Evolutionary conservation across 2,888 invertebrate genomes (phyloP), one percentile per base, ranked within the genome.

Genomic region (Caenorhabditis sp.): DNA sequence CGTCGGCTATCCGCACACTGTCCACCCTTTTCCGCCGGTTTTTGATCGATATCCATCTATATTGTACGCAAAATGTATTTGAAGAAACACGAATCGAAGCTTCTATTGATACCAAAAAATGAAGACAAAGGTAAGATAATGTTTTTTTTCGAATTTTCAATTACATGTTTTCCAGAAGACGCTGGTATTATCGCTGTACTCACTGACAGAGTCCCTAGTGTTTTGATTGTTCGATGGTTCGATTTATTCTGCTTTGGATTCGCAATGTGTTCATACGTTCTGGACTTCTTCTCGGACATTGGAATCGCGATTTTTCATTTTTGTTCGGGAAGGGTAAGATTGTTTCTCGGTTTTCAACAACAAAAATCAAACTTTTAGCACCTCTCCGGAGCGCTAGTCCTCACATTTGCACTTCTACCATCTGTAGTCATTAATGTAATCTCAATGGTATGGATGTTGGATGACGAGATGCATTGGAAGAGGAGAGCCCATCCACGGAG

Each of bases 191-290:
- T 77, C 0, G 56, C 59, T 35, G 82, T 85, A 10, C 69, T 82
- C 38, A 83, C 87, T 3, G 90, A 90, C 64, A 47, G 85, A 75
- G 80, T 90, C 0, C 90, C 90, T 1, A 66, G 82, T 41, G 77
- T 81, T 4, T 35, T 89, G 4, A 51, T 70, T 35, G 88, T 90
- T 8, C 58, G 84, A 68, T 64, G 69, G 22, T 88, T 88, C 64
- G 90, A 90, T 44, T 26, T 90, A 26, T 74, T 85, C 56, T 90
- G 89, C 69, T 89, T 89, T 75, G 66, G 82, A 26, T 75, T 90
- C 44, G 82, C 88, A 7, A 89, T 90, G 61, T 56, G 85, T 26
- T 87, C 89, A 12, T 89, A 90, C 63, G 44, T 86, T 19, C 51
- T 84, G 31, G 90, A 90, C 66, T 80, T 89, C 19, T 76, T 82